Evolutionary conservation across 2,797 vertebrate genomes (phyloP).

Genomic region (Octomys mimax): DNA sequence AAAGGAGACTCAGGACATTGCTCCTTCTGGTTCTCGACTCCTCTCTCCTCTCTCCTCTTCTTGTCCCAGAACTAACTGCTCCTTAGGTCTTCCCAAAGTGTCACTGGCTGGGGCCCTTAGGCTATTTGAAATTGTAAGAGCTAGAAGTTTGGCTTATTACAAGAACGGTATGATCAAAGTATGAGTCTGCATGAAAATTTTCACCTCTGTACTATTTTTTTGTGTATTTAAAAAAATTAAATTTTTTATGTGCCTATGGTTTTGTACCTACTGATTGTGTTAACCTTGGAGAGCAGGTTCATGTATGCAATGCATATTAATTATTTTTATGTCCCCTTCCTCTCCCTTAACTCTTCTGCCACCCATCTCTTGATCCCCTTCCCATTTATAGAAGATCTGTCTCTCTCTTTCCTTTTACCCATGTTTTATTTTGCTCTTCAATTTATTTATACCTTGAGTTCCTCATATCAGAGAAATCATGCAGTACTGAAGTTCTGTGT

Average conservation of each 20-base stretch:
- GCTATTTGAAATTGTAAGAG: neutral
- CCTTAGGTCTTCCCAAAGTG: neutral
- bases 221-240: neutral
- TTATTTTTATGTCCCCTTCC: neutral
- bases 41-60: too few species aligned
- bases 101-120: neutral
- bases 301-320: too few species aligned
- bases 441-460: neutral
- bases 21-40: neutral
- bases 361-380: neutral
- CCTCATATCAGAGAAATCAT: neutral
- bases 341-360: neutral
- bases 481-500: neutral
- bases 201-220: neutral
- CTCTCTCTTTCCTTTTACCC: neutral
- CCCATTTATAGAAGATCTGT: neutral
- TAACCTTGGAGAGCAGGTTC: too few species aligned
- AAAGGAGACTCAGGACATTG: too few species aligned
- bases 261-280: neutral
- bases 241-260: neutral
- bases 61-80: accelerated
- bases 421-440: neutral
- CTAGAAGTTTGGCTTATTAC: neutral
- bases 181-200: neutral
- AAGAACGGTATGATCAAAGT: neutral